phyloP scores from a whole-genome alignment of 2,113 vertebrate genomes.

The Aix galericulata region DNA sequence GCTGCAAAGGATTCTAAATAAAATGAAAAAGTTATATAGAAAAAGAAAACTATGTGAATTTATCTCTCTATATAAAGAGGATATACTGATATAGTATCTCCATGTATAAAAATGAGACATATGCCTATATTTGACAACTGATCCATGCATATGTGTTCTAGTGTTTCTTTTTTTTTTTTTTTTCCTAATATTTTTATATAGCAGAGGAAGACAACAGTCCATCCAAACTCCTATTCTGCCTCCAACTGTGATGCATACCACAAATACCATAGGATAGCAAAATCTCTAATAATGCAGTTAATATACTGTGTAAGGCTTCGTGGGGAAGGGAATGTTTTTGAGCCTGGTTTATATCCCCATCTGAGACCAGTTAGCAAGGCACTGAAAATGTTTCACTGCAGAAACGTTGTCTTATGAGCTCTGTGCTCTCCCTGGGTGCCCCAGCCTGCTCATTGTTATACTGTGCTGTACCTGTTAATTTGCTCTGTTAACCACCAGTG shows the following conservation, averaged over 20 bases:
- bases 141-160: rapidly evolving
- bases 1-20: neutral
- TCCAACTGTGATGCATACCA: neutral
- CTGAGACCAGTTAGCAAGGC: neutral
- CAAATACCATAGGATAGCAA: neutral
- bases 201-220: neutral
- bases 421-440: neutral
- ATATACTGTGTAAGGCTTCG: neutral
- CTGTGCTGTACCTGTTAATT: neutral
- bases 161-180: neutral
- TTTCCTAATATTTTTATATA: neutral
- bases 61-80: rapidly evolving
- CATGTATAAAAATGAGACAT: no score
- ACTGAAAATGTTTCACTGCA: neutral
- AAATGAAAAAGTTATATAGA: neutral
- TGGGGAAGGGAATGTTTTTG: neutral
- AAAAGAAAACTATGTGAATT: neutral
- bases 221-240: neutral
- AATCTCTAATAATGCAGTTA: neutral
- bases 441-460: neutral
- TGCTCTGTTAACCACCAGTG: neutral
- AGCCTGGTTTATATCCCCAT: neutral
- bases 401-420: neutral
- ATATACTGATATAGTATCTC: neutral
- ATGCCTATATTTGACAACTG: rapidly evolving